These are phyloP conservation scores for Calameuta idolon DNA, from an alignment of 2,888 invertebrate genomes.

Conservation along the genomic window DNA sequence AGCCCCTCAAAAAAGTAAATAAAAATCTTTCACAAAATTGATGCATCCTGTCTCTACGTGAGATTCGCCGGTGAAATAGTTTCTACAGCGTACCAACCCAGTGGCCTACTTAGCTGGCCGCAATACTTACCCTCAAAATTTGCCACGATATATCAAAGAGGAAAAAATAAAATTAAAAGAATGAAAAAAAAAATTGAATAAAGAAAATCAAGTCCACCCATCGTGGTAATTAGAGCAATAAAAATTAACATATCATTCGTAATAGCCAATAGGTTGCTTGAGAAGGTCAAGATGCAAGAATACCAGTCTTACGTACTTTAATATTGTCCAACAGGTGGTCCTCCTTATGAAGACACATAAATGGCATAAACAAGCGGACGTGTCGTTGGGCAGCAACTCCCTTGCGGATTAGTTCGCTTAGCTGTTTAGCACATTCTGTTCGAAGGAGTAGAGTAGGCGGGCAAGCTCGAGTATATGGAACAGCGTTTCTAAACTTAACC, in stretches of 20 bases:
- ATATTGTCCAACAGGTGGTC: neutral
- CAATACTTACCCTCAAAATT: neutral
- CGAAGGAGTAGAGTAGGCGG: slow-evolving; percentile 50
- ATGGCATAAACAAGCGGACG: neutral
- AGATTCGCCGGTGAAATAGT: neutral
- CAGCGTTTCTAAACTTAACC: slow-evolving; percentile 64
- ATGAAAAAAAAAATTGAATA: neutral
- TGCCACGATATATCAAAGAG: neutral
- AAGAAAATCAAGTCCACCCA: neutral
- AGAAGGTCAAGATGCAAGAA: neutral
- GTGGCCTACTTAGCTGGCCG: neutral
- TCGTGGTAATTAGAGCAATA: neutral
- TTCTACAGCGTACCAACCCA: neutral
- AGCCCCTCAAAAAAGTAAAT: neutral
- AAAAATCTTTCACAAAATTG: neutral
- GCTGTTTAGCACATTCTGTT: neutral
- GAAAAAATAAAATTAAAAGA: neutral
- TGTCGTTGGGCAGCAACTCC: neutral
- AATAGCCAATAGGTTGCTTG: neutral
- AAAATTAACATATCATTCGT: neutral
- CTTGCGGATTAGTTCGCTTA: neutral
- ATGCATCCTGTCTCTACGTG: neutral
- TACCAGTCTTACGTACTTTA: neutral
- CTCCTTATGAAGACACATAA: neutral
- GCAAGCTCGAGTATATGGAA: slow-evolving; percentile 64